phyloP scores from a whole-genome alignment of 2,797 vertebrate genomes.

The Ptychadena robeensis region DNA sequence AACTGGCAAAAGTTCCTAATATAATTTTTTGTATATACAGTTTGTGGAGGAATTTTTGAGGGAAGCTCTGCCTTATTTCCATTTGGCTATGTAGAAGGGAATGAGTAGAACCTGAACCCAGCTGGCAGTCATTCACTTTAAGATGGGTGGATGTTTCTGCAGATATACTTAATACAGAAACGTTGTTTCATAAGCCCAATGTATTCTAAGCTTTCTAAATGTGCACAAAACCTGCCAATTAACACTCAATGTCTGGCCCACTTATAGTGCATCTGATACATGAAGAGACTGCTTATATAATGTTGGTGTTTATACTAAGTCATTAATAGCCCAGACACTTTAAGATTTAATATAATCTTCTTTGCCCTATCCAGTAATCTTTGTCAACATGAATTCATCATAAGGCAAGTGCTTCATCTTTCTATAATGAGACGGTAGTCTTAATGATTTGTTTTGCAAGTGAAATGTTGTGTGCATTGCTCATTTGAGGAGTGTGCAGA shows the following conservation, averaged over 20 bases:
- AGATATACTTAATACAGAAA: no score
- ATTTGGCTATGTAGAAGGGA: no score
- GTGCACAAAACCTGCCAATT: no score
- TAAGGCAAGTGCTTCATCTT: neutral
- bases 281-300: neutral
- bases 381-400: neutral
- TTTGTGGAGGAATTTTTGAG: no score
- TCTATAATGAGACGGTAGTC: neutral
- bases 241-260: neutral
- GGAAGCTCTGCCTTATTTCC: no score
- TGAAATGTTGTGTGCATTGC: neutral
- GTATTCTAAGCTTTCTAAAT: no score
- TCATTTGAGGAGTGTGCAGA: neutral
- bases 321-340: neutral
- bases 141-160: no score
- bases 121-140: no score
- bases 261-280: neutral
- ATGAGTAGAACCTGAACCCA: no score
- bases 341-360: conserved; percentile 4
- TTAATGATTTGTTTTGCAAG: conserved; percentile 12
- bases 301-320: neutral
- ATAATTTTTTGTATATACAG: no score
- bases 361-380: neutral
- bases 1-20: no score
- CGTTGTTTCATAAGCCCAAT: no score